Conservation (phyloP, 2,797 vertebrate genomes). For the Acrocephalus scirpaceus region DNA sequence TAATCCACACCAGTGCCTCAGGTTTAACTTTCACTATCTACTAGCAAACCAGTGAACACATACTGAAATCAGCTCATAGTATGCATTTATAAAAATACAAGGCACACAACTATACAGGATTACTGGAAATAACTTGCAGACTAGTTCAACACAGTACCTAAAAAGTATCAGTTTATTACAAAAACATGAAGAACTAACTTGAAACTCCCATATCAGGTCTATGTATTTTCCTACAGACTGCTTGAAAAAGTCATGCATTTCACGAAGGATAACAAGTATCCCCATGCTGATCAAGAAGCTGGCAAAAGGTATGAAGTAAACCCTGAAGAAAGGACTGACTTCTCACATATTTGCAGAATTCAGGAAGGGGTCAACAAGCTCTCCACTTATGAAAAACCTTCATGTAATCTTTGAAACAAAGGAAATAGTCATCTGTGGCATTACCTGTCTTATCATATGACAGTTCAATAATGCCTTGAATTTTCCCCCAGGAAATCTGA, state of each 20-base stretch:
- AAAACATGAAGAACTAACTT: background rate
- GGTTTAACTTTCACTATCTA: background rate
- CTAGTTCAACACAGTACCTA: background rate
- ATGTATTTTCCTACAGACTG: background rate
- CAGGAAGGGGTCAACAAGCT: background rate
- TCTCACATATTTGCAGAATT: background rate
- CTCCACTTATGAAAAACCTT: background rate
- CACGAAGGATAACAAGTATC: background rate
- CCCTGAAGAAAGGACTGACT: background rate
- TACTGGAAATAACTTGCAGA: background rate
- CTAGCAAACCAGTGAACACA: background rate
- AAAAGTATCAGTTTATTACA: background rate
- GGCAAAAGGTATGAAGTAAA: background rate
- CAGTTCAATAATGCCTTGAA: background rate
- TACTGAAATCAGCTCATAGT: background rate
- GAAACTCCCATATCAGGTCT: background rate
- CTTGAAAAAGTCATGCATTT: background rate
- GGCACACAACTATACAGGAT: background rate
- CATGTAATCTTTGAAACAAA: background rate
- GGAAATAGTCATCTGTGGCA: background rate
- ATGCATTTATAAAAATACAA: background rate
- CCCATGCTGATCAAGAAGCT: background rate
- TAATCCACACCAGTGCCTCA: fast-evolving
- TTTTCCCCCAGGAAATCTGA: background rate
- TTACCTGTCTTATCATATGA: background rate